Conservation (phyloP, 1,140 invertebrate genomes). For the Hylaeus anthracinus region DNA sequence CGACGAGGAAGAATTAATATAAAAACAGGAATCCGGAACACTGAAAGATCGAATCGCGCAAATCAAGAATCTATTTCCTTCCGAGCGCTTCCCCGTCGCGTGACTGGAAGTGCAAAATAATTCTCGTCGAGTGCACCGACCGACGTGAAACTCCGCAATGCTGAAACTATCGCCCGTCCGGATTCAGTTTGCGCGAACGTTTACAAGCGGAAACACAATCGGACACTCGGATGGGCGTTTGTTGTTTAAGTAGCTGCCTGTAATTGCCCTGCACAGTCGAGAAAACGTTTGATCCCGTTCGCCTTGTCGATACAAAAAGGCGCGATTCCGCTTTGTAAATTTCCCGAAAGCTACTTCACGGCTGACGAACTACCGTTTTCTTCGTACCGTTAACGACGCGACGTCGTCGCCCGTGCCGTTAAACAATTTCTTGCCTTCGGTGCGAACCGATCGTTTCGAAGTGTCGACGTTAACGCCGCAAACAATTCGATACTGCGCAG, state of each 20-base stretch:
- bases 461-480: too few relatives aligned
- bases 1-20: too few relatives aligned
- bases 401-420: too few relatives aligned
- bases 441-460: too few relatives aligned
- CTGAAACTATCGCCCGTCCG: background rate
- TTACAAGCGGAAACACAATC: conserved; percentile 29
- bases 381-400: background rate
- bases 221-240: conserved; percentile 16
- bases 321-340: background rate
- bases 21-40: background rate
- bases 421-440: background rate
- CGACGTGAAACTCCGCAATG: background rate
- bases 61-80: background rate
- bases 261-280: conserved; percentile 25
- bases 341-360: background rate
- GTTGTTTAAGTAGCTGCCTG: conserved; percentile 39
- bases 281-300: conserved; percentile 33
- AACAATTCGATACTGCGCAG: too few relatives aligned
- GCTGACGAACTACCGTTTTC: background rate
- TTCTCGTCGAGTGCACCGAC: background rate
- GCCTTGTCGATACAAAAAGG: conserved; percentile 22
- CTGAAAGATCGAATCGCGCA: background rate
- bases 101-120: conserved; percentile 2
- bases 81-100: too few relatives aligned
- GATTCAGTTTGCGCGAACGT: conserved; percentile 20